These are phyloP conservation scores for Galeopsomyia nigrocyanea DNA, from an alignment of 2,888 invertebrate genomes.

Conservation along the genomic window DNA sequence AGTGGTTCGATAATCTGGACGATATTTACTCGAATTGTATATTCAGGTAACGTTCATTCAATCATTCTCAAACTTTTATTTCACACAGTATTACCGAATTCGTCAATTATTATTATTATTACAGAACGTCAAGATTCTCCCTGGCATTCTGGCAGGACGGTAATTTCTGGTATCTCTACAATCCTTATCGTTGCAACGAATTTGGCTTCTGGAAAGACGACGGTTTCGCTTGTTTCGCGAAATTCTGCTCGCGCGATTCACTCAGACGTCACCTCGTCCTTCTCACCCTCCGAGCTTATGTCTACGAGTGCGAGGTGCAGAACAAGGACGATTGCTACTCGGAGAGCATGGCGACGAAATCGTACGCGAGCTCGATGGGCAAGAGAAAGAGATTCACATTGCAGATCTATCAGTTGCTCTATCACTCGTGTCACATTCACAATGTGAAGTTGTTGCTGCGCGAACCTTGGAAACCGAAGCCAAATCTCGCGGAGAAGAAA, in stretches of 20 bases:
- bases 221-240: constrained; percentile 59
- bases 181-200: constrained; percentile 62
- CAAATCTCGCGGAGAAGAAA: constrained; percentile 46
- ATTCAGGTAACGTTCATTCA: constrained; percentile 34
- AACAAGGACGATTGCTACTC: neutral
- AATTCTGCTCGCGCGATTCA: constrained; percentile 58
- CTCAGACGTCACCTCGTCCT: constrained; percentile 60
- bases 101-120: neutral
- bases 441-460: constrained; percentile 56
- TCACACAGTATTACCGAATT: too few relatives aligned
- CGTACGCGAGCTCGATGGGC: neutral
- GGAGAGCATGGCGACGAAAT: neutral
- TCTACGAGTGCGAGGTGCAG: constrained; percentile 42
- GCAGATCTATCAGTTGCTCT: constrained; percentile 58
- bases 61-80: too few relatives aligned
- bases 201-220: constrained; percentile 59
- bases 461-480: constrained; percentile 41
- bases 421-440: constrained; percentile 58
- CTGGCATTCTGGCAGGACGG: constrained; percentile 63
- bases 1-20: constrained; percentile 58
- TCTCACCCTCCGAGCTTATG: constrained; percentile 59
- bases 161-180: constrained; percentile 62
- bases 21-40: constrained; percentile 57
- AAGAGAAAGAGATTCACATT: constrained; percentile 47
- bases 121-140: constrained; percentile 56